phyloP scores from a whole-genome alignment of 2,113 vertebrate species.

The Zootoca vivipara region DNA sequence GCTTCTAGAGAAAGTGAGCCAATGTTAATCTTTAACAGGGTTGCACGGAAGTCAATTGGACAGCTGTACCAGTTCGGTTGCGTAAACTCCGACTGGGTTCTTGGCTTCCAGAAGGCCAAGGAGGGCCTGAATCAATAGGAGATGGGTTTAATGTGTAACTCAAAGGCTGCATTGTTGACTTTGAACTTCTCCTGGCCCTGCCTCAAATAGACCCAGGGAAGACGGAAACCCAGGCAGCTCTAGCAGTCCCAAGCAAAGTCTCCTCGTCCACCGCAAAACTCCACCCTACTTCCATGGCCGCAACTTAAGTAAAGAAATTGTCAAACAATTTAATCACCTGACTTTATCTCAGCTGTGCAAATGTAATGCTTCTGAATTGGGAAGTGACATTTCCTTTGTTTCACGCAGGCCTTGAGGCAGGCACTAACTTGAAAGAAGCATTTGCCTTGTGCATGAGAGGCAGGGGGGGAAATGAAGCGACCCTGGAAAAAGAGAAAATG shows the following conservation, averaged over 20 bases:
- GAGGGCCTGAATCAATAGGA: constrained; percentile 13
- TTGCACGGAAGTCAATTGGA: background rate
- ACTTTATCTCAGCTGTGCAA: too few species aligned
- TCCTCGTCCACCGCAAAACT: too few species aligned
- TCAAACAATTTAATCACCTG: too few species aligned
- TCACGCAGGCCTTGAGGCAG: background rate
- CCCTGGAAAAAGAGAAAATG: too few species aligned
- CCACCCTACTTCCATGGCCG: background rate
- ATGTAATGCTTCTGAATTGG: background rate
- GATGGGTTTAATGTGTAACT: constrained; percentile 32
- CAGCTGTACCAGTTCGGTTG: background rate
- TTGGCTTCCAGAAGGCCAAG: background rate
- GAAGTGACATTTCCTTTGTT: background rate
- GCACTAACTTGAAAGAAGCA: background rate
- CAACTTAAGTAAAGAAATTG: too few species aligned
- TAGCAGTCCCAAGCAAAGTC: background rate
- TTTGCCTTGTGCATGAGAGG: background rate
- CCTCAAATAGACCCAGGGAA: background rate
- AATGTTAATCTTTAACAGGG: constrained; percentile 30
- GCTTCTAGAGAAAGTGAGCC: background rate
- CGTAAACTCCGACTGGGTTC: background rate
- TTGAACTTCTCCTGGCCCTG: background rate
- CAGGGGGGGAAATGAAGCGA: too few species aligned
- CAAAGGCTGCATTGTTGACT: constrained; percentile 4
- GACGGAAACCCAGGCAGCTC: background rate